Conservation (phyloP, 2,888 invertebrate genomes). For the Xanthia togata region DNA sequence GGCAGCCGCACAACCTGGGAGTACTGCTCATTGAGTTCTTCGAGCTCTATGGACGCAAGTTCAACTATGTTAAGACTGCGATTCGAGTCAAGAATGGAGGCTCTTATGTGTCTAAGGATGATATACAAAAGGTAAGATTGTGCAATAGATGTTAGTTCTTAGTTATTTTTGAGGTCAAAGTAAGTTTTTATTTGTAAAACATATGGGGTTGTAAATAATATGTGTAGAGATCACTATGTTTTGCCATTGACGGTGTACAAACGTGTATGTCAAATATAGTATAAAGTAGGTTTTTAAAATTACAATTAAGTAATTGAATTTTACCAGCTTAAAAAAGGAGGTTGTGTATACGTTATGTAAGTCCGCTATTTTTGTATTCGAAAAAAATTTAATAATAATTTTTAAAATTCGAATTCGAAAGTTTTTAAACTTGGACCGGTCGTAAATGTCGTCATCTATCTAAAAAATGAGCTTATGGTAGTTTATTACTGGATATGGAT, state of each 20-base stretch:
- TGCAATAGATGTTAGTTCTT: not conserved
- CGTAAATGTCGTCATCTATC: not conserved
- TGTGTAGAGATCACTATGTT: too few species aligned
- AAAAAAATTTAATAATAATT: too few species aligned
- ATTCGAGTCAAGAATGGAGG: conserved; percentile 98
- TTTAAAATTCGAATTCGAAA: too few species aligned
- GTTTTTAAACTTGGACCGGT: not conserved
- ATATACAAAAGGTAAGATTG: conserved; percentile 92
- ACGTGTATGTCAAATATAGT: too few species aligned
- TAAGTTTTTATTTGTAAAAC: too few species aligned
- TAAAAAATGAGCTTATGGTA: not conserved
- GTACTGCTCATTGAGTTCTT: conserved; percentile 99
- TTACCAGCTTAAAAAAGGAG: not conserved
- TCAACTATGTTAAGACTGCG: conserved; percentile 98
- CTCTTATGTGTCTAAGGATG: conserved; percentile 98
- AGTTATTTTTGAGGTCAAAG: not conserved
- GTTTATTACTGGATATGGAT: not conserved
- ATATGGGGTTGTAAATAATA: too few species aligned
- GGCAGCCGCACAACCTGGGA: conserved; percentile 94
- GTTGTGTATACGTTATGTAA: too few species aligned
- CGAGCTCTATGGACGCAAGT: conserved; percentile 98
- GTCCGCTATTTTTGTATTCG: too few species aligned
- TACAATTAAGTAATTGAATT: too few species aligned
- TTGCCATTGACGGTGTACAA: too few species aligned
- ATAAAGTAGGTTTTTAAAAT: too few species aligned